phyloP scores from a whole-genome alignment of 2,888 invertebrate genomes.

The Agonum fuliginosum region DNA sequence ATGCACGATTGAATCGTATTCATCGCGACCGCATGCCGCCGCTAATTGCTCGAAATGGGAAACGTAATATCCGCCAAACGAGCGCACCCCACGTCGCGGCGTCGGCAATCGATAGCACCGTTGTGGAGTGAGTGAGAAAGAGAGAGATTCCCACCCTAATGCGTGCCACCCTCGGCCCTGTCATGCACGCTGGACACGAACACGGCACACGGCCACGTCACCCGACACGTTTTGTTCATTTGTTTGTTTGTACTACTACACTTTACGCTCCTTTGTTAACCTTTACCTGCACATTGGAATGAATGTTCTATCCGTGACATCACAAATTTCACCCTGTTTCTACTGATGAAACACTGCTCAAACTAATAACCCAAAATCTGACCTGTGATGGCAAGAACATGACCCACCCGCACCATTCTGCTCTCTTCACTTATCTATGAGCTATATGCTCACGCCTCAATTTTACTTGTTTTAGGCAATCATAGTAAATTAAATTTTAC shows the following conservation, averaged over 20 bases:
- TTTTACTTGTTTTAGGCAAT: no score
- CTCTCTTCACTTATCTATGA: no score
- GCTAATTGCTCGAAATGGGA: slow-evolving; percentile 60
- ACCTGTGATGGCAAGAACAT: no score
- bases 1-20: slow-evolving; percentile 59
- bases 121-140: slow-evolving; percentile 24
- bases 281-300: slow-evolving; percentile 19
- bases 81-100: slow-evolving; percentile 8
- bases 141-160: not conserved
- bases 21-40: slow-evolving; percentile 58
- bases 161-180: slow-evolving; percentile 1
- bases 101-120: slow-evolving; percentile 49
- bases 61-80: slow-evolving; percentile 58
- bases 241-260: slow-evolving; percentile 26
- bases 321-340: not conserved
- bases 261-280: slow-evolving; percentile 33
- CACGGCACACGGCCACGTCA: slow-evolving; percentile 10
- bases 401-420: no score
- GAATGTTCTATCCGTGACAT: slow-evolving; percentile 1
- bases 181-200: slow-evolving; percentile 47
- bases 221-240: slow-evolving; percentile 10
- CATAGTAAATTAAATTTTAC: no score
- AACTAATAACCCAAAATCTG: no score
- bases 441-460: no score
- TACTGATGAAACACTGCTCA: not conserved